phyloP scores from a whole-genome alignment of 2,113 vertebrate species.

The Motacilla alba region DNA sequence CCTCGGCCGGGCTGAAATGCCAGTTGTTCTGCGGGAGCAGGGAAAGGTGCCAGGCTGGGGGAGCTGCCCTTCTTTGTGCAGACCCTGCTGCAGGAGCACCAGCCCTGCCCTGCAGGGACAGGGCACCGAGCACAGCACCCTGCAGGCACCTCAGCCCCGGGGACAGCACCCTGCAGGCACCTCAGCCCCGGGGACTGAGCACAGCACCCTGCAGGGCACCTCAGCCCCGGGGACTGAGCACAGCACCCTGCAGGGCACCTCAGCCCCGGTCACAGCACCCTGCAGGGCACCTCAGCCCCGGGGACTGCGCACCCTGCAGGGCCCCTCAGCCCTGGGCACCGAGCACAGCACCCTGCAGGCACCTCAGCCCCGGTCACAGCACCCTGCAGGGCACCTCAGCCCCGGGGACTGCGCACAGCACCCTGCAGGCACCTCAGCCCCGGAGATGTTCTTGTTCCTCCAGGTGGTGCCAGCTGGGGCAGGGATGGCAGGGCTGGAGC shows the following conservation, averaged over 20 bases:
- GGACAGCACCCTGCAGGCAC: too few relatives aligned
- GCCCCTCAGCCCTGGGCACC: too few relatives aligned
- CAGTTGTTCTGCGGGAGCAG: conserved; percentile 4
- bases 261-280: too few relatives aligned
- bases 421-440: not conserved
- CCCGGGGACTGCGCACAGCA: not conserved
- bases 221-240: too few relatives aligned
- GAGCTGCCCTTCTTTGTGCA: not conserved
- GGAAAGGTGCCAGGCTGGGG: not conserved
- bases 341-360: not conserved
- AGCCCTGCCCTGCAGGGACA: not conserved
- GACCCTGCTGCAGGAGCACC: not conserved
- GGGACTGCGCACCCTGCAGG: too few relatives aligned
- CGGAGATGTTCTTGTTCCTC: not conserved
- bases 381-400: too few relatives aligned
- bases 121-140: too few relatives aligned
- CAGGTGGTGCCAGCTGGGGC: not conserved
- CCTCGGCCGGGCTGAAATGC: not conserved
- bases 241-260: too few relatives aligned
- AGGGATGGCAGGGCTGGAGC: not conserved
- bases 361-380: not conserved
- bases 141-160: too few relatives aligned
- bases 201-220: too few relatives aligned
- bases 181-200: too few relatives aligned
- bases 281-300: too few relatives aligned